Evolutionary conservation across 2,113 vertebrate species (phyloP), one percentile per base, ranked within the genome.

Genomic region (Sturnus vulgaris): DNA sequence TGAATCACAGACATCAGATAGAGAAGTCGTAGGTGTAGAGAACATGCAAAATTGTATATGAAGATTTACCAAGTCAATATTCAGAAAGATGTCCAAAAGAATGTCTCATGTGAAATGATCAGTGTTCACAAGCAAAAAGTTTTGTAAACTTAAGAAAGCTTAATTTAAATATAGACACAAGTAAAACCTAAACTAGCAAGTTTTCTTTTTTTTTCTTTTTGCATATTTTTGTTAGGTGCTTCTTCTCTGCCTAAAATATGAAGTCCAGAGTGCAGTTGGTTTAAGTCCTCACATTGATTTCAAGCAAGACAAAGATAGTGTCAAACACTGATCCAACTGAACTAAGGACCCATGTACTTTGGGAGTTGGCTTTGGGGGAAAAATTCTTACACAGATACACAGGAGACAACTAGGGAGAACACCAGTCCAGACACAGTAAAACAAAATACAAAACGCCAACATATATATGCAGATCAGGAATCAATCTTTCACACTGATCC

Each of bases 151-250:
- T 91, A 92, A 66, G 92, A 91, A 94, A 94, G 86, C 66, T 96
- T 90, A 90, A 89, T 91, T 97, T 90, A 95, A 96, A 90, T 88
- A 95, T 69, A 96, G 88, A 95, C 73, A 96, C 53, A 66, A 95
- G 75, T 93, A 86, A 95, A 95, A 93, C 69, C 89, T 92, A 95
- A 90, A 85, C 79, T 88, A 92, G 64, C 33, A 60, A 63, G 44
- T 88, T 86, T 79, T 92, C 72, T 93, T 50, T 82, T 73, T 86
- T 56, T 94, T 83, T 40, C 46, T 91, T 94, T 96, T 97, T 97
- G 91, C 96, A 97, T 96, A 96, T 95, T 91, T 97, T 95, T 94
- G 60, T 95, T 95, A 97, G 96, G 95, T 97, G 95, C 95, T 97
- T 95, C 79, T 97, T 96, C 87, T 96, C 84, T 95, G 92, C 87